phyloP scores from a whole-genome alignment of 2,888 invertebrate species.

The Piscicola geometra region DNA sequence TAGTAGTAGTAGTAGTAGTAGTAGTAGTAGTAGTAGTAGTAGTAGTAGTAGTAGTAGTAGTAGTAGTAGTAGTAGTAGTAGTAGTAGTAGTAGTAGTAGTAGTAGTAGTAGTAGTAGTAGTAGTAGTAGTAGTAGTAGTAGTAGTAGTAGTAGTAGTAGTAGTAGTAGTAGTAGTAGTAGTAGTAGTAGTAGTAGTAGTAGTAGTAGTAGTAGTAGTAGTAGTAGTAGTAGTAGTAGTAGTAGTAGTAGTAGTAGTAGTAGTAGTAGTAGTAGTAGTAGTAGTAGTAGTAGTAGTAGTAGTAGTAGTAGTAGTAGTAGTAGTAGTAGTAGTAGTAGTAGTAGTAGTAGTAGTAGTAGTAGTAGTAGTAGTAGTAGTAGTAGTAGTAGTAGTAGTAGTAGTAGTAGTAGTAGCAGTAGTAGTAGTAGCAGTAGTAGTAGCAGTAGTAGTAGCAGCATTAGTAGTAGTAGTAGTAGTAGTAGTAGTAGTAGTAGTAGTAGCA shows the following conservation, averaged over 20 bases:
- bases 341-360: constrained; percentile 27
- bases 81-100: constrained; percentile 17
- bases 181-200: constrained; percentile 33
- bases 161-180: constrained; percentile 32
- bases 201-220: constrained; percentile 28
- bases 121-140: constrained; percentile 31
- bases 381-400: constrained; percentile 20
- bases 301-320: constrained; percentile 28
- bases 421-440: constrained; percentile 14
- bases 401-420: constrained; percentile 5
- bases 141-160: constrained; percentile 32
- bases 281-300: constrained; percentile 11
- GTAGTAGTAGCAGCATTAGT: constrained; percentile 15
- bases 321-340: constrained; percentile 31
- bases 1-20: constrained; percentile 23
- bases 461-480: constrained; percentile 25
- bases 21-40: constrained; percentile 1
- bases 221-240: constrained; percentile 24
- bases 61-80: constrained; percentile 25
- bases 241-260: constrained; percentile 23
- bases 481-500: constrained; percentile 23
- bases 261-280: constrained; percentile 15
- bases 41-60: constrained; percentile 9
- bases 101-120: constrained; percentile 30
- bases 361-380: constrained; percentile 18